phyloP scores from a whole-genome alignment of 2,888 invertebrate genomes.

The Harpalus rubripes region DNA sequence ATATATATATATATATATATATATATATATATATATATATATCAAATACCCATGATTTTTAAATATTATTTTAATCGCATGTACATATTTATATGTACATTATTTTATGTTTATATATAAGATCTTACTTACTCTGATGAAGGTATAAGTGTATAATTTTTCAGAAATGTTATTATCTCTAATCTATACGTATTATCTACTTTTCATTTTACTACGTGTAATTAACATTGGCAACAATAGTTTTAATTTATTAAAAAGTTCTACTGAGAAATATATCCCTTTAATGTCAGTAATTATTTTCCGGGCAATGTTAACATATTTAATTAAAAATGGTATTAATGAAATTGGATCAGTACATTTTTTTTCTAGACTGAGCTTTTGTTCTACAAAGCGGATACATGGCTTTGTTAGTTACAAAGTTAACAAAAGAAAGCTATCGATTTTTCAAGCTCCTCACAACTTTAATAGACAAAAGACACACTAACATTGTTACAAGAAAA shows the following conservation, averaged over 20 bases:
- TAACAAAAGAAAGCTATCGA: constrained; percentile 41
- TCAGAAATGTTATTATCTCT: not conserved
- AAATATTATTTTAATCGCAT: no score
- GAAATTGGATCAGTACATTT: constrained; percentile 10
- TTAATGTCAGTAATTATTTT: constrained; percentile 18
- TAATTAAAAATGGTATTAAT: constrained; percentile 42
- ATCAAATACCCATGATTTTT: no score
- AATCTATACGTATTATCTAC: not conserved
- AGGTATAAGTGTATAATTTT: no score
- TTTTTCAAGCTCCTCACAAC: constrained; percentile 41
- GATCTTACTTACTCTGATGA: no score
- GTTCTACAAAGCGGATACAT: constrained; percentile 26
- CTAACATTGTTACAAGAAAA: constrained; percentile 18
- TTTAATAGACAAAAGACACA: constrained; percentile 30
- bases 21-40: no score
- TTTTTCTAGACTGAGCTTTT: constrained; percentile 24
- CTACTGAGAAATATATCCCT: not conserved
- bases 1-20: no score
- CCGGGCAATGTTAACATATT: not conserved
- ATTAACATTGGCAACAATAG: not conserved
- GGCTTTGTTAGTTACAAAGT: constrained; percentile 33
- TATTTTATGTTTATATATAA: no score
- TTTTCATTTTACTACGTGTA: not conserved
- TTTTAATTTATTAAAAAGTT: constrained; percentile 14
- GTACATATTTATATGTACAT: no score